Base-by-base conservation (phyloP, 2,113 vertebrate species). In the Lepus timidus region DNA sequence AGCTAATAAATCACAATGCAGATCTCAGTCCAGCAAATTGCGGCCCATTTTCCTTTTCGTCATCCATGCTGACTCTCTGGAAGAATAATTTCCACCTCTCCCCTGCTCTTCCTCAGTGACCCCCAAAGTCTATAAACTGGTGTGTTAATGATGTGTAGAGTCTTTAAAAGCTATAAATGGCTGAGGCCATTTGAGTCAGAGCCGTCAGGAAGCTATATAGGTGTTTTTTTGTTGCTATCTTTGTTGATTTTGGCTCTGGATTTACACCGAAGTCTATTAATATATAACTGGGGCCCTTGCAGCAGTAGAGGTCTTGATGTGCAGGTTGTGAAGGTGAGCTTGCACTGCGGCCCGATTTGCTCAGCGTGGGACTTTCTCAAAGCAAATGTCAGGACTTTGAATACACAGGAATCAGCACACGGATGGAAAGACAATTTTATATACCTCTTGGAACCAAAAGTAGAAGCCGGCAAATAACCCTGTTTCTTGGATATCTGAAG, bases 371-470 rank as follows among this genome's bases (percentile, higher is more conserved):
- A 80, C 68, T 80, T 87, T 96, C 71, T 93, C 86, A 94, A 88
- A 92, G 92, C 73, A 91, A 93, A 90, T 93, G 91, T 86, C 90
- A 67, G n/a, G 68, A 55, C 84, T 85, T 91, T 94, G 55, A 91
- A 61, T 55, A 91, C 61, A 62, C 71, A 33, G 9, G 49, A 91
- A 93, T 96, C 88, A 95, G 96, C 92, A 94, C 85, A 94, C 13
- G 91, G 89, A 82, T 81, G 93, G 92, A 88, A 96, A 96, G 67
- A 95, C 96, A 95, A 80, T 82, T 85, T 81, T 65, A 68, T 64
- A 31, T 80, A 65, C 31, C 51, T 87, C 71, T 84, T 89, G 64
- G 79, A 94, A 89, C 51, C n/a, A 22, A 96, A 91, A 68, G 71
- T n/a, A 78, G 81, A 90, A 33, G 33, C 71, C 67, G 91, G 64